These are phyloP conservation scores for Eulemur mongoz DNA, from an alignment of 2,797 vertebrate species.

Conservation along the genomic window DNA sequence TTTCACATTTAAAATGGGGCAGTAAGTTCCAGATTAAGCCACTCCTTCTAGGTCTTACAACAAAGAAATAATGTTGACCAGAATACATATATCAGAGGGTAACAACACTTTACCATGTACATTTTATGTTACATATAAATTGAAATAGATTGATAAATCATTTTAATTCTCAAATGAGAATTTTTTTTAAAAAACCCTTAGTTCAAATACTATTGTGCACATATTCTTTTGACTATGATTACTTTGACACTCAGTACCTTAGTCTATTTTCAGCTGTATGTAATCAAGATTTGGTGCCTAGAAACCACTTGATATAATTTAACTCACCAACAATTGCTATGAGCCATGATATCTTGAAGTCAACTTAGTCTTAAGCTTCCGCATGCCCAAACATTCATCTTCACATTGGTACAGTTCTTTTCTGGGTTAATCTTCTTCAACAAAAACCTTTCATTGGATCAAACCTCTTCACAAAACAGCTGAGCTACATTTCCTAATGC, in stretches of 20 bases:
- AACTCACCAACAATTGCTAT: slow-evolving; percentile 3
- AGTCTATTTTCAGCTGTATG: neutral
- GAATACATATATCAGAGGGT: neutral
- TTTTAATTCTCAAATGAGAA: slow-evolving; percentile 23
- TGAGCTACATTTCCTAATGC: neutral
- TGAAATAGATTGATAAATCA: neutral
- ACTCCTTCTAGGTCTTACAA: neutral
- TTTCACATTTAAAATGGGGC: neutral
- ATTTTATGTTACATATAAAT: neutral
- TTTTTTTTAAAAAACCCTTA: neutral
- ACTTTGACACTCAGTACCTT: neutral
- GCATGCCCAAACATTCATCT: neutral
- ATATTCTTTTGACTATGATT: neutral
- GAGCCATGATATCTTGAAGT: neutral
- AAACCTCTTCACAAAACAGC: neutral
- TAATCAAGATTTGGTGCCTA: neutral
- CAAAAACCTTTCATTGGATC: neutral
- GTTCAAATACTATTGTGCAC: neutral
- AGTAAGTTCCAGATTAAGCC: neutral
- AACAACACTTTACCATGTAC: neutral
- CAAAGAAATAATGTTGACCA: neutral
- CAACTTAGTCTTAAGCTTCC: neutral
- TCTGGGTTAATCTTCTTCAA: neutral
- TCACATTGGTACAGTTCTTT: neutral
- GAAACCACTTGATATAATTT: neutral